Conservation (phyloP, 2,797 vertebrate species). For the Crenichthys baileyi region DNA sequence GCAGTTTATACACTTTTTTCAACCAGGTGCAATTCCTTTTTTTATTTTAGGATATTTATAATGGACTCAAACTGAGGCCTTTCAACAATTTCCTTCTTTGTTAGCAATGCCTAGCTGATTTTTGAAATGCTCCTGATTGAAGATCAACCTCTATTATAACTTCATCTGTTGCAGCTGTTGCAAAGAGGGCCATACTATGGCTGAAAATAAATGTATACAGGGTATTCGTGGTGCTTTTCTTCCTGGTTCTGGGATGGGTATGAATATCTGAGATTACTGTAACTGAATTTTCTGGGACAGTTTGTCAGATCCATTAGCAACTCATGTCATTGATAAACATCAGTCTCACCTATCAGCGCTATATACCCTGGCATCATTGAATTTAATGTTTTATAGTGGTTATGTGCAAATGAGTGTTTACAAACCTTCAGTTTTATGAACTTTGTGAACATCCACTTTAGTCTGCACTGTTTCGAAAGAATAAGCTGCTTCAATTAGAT, state of each 20-base stretch:
- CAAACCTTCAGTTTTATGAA: not conserved
- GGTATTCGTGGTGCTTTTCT: not conserved
- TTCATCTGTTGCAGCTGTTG: slow-evolving; percentile 7
- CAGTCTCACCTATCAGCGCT: not conserved
- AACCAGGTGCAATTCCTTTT: not conserved
- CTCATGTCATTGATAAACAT: not conserved
- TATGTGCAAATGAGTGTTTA: not conserved
- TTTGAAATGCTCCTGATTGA: not conserved
- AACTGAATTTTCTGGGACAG: not conserved
- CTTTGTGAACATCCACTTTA: too few relatives aligned
- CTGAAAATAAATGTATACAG: not conserved
- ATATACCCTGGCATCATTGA: not conserved
- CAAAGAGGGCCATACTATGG: not conserved
- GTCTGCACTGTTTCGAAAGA: too few relatives aligned
- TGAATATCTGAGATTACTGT: not conserved
- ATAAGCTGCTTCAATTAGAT: too few relatives aligned
- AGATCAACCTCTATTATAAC: slow-evolving; percentile 5
- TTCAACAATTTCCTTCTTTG: not conserved
- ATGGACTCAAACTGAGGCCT: not conserved
- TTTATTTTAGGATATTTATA: not conserved
- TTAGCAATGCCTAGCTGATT: too few relatives aligned
- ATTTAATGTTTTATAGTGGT: not conserved
- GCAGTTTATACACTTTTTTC: not conserved
- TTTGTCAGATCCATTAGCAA: not conserved
- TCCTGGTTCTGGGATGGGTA: not conserved